These are phyloP conservation scores for Cydia fagiglandana DNA, from an alignment of 1,140 invertebrate species.

Conservation along the genomic window DNA sequence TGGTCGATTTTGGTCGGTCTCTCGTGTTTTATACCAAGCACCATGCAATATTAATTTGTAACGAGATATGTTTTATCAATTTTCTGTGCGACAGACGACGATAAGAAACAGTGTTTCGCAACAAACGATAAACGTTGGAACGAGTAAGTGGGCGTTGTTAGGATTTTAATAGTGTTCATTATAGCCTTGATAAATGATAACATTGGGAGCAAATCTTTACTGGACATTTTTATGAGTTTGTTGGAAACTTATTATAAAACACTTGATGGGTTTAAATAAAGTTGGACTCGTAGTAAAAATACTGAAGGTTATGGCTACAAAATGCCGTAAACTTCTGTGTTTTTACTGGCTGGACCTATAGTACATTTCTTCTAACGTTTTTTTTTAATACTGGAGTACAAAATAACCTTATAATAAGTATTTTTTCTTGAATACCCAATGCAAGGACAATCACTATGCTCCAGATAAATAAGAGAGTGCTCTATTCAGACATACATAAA, in stretches of 20 bases:
- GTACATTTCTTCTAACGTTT: no score
- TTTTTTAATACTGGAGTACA: no score
- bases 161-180: slow-evolving; percentile 13
- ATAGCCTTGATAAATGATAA: slow-evolving; percentile 12
- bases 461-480: no score
- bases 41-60: slow-evolving; percentile 51
- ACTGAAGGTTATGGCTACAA: no score
- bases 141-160: background rate
- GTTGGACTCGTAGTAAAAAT: no score
- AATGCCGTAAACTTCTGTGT: no score
- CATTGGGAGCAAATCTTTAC: background rate
- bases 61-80: slow-evolving; percentile 73
- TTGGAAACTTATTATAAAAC: background rate
- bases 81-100: slow-evolving; percentile 69
- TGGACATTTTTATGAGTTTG: background rate
- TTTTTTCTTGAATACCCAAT: background rate
- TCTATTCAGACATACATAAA: no score
- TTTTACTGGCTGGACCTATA: no score
- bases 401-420: no score
- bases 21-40: slow-evolving; percentile 43
- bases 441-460: no score
- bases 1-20: background rate
- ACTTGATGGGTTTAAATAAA: no score
- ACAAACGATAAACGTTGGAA: slow-evolving; percentile 36
- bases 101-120: slow-evolving; percentile 69